Base-by-base conservation (phyloP, 2,113 vertebrate genomes). In the Lasiurus cinereus region DNA sequence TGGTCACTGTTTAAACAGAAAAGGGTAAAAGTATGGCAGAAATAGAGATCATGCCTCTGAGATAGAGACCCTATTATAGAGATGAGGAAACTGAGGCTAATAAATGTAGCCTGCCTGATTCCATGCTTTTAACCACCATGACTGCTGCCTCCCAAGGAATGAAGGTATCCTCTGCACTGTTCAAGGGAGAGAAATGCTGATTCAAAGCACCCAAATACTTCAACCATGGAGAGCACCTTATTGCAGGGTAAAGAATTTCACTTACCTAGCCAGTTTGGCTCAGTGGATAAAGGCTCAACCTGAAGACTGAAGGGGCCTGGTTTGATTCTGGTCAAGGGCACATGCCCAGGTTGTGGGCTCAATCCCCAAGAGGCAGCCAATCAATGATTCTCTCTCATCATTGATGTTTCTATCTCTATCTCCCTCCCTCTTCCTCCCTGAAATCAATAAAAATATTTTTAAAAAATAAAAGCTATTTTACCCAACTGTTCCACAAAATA, bases 401-500 rank as follows among this genome's bases (percentile, higher is more conserved):
- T 10, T 59, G 3, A 59, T 59, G 56, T 59, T 59, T 24, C 56
- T 59, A 24, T 56, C 22, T 59, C 54, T 56, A 22, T 56, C 56
- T 24, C 21, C 56, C 56, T 24, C 56, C 6, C 56, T 24, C 10
- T 62, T 62, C 24, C 22, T 62, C 59, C 12, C 59, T 62, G 59
- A 62, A 27, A 62, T 62, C 24, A 27, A 27, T 62, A 62, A 62
- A 62, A 62, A 62, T 62, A 12, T 62, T 27, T 62, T 59, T 62
- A 62, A 62, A 59, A 24, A 62, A 62, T 62, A 62, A 89, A 18
- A 67, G 43, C 46, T 54, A 36, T 31, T 52, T 84, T 52, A 91
- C 11, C 12, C 66, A 83, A 29, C 27, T 66, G 69, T 91, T 79
- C 43, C 52, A 85, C 66, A 88, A 94, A 91, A 95, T 2, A 73